Conservation (phyloP, 2,888 invertebrate species). For the Aspidapion aeneum region DNA sequence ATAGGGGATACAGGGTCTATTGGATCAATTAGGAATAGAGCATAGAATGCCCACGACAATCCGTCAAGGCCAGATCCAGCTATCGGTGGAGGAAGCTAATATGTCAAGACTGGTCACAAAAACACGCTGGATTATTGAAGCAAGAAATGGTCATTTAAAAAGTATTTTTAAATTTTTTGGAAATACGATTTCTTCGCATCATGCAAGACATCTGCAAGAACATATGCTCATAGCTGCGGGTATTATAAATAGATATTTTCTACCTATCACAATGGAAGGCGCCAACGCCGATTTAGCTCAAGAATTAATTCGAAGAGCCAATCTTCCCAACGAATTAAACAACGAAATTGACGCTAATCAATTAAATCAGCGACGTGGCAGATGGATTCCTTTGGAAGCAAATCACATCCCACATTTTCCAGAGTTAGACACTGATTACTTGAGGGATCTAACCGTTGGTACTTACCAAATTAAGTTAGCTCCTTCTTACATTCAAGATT, state of each 20-base stretch:
- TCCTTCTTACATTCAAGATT: background rate
- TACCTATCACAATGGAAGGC: background rate
- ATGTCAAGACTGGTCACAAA: background rate
- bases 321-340: background rate
- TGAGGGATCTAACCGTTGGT: background rate
- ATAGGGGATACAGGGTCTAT: background rate
- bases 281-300: background rate
- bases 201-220: background rate
- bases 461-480: background rate
- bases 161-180: background rate
- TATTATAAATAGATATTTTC: constrained; percentile 1
- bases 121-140: background rate
- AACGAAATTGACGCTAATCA: background rate
- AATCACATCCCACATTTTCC: background rate
- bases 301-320: background rate
- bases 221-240: background rate
- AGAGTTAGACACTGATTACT: background rate
- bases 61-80: background rate
- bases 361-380: background rate
- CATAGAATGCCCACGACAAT: background rate
- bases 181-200: background rate
- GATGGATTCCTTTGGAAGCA: background rate
- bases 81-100: constrained; percentile 1
- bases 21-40: background rate
- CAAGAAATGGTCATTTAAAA: background rate